phyloP scores from a whole-genome alignment of 2,888 invertebrate species.

The Mechanitis messenoides region DNA sequence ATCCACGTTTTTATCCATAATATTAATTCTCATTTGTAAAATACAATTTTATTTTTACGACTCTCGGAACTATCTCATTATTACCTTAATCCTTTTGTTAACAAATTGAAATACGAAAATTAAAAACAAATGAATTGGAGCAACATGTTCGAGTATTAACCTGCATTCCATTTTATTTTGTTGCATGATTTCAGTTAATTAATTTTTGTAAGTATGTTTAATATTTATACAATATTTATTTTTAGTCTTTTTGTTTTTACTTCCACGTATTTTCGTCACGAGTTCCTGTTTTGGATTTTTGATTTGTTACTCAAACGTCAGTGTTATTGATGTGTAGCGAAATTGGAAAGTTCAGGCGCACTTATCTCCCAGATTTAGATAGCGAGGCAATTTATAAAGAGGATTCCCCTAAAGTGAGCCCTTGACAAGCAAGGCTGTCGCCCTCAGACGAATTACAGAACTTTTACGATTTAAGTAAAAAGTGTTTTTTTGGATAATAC shows the following conservation, averaged over 20 bases:
- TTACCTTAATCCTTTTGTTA: conserved; percentile 2
- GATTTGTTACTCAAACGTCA: conserved; percentile 67
- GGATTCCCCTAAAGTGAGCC: conserved; percentile 63
- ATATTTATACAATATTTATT: neutral
- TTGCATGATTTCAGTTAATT: neutral
- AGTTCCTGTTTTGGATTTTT: conserved; percentile 50
- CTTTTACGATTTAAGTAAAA: conserved; percentile 11
- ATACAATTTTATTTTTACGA: neutral
- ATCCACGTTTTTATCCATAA: too few species aligned
- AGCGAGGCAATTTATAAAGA: conserved; percentile 74
- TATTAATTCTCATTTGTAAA: neutral
- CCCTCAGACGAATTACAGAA: conserved; percentile 24
- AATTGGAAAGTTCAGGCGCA: conserved; percentile 75
- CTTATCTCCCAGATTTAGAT: conserved; percentile 75
- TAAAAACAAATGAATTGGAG: neutral
- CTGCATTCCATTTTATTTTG: neutral
- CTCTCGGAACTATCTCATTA: neutral
- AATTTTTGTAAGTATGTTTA: neutral
- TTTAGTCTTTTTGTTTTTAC: neutral
- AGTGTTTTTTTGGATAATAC: conserved; percentile 3
- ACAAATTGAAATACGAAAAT: neutral
- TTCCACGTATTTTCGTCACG: conserved; percentile 18
- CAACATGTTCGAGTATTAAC: conserved; percentile 1
- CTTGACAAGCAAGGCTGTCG: conserved; percentile 43
- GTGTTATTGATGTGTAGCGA: conserved; percentile 75